Evolutionary conservation across 2,113 vertebrate species (phyloP).

Genomic region (Recurvirostra avosetta): DNA sequence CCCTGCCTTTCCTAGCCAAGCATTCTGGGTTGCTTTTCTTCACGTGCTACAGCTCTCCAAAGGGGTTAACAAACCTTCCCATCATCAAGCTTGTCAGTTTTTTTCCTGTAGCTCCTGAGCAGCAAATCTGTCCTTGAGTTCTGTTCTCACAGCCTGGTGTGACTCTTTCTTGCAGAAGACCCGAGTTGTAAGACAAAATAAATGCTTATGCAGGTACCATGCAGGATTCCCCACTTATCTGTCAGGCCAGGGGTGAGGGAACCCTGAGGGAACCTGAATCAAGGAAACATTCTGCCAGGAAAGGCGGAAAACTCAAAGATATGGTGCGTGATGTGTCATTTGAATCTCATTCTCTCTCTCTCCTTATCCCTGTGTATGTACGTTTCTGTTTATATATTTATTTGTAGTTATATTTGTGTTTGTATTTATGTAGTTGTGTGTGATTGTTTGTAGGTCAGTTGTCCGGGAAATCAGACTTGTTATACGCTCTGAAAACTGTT

Average conservation of each 20-base stretch:
- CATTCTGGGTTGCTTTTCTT: background rate
- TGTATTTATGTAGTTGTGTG: background rate
- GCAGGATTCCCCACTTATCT: background rate
- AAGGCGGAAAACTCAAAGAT: background rate
- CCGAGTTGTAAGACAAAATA: background rate
- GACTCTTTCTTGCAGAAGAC: background rate
- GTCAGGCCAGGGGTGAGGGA: background rate
- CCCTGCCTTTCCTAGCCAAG: background rate
- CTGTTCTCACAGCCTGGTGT: background rate
- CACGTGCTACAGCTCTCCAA: background rate
- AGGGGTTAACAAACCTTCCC: background rate
- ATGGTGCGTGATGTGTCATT: background rate
- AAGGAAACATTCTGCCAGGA: background rate
- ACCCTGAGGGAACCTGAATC: background rate
- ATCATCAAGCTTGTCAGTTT: background rate
- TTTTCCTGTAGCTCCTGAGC: background rate
- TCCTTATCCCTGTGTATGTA: background rate
- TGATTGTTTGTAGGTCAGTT: background rate
- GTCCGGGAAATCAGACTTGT: background rate
- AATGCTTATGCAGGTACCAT: background rate
- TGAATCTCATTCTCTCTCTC: background rate
- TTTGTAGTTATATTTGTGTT: background rate
- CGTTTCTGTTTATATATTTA: background rate
- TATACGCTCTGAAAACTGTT: background rate
- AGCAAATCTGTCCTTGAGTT: background rate